Evolutionary conservation across 2,888 invertebrate species (phyloP).

Genomic region (Microplitis manilae): DNA sequence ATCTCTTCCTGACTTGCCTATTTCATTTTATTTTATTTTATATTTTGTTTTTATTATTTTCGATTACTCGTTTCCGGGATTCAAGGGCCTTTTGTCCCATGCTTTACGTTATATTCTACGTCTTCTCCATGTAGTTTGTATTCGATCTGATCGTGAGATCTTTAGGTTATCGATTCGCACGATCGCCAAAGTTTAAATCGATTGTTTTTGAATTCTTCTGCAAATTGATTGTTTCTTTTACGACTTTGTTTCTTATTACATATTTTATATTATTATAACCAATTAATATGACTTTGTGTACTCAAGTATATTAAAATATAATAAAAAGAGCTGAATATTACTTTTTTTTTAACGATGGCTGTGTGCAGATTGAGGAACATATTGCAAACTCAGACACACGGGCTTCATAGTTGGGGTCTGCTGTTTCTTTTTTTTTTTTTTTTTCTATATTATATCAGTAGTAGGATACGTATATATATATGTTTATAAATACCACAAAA

Average conservation of each 20-base stretch:
- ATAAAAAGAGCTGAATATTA: not conserved
- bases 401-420: not conserved
- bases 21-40: conserved; percentile 24
- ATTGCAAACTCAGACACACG: not conserved
- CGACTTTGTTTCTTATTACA: not conserved
- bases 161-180: conserved; percentile 42
- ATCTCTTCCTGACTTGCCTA: conserved; percentile 46
- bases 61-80: conserved; percentile 37
- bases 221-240: conserved; percentile 33
- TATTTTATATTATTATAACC: too few species aligned
- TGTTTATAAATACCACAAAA: not conserved
- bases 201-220: conserved; percentile 32
- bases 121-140: conserved; percentile 23
- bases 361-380: not conserved
- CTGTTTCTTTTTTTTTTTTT: not conserved
- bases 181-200: conserved; percentile 29
- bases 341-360: not conserved
- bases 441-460: not conserved
- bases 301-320: not conserved
- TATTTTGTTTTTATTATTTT: conserved; percentile 22
- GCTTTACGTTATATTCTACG: conserved; percentile 31
- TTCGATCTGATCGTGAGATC: conserved; percentile 44
- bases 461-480: not conserved
- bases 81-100: conserved; percentile 35
- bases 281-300: too few species aligned